Conservation (phyloP, 2,888 invertebrate genomes). For the Yponomeuta cagnagella region DNA sequence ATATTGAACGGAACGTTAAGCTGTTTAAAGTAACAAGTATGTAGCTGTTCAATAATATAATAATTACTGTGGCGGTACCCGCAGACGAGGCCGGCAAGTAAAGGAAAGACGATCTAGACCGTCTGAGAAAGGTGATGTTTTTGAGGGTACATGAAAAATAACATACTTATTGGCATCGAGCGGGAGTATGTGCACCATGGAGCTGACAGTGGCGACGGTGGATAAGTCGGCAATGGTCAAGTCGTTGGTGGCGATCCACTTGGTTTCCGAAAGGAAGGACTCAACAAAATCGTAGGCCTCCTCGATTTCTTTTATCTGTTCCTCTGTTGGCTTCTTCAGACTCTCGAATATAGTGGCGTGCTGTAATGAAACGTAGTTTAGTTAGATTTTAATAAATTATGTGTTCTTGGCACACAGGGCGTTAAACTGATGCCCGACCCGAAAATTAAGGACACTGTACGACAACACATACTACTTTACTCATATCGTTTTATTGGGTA, state of each 20-base stretch:
- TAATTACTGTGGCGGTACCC: no score
- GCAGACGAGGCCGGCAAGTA: no score
- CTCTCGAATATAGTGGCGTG: constrained; percentile 41
- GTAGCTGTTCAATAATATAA: no score
- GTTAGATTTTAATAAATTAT: background rate
- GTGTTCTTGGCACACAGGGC: no score
- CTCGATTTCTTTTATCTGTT: constrained; percentile 43
- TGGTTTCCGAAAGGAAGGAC: constrained; percentile 52
- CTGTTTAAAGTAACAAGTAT: no score
- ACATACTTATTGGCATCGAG: constrained; percentile 37
- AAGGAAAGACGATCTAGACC: no score
- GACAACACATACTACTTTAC: no score
- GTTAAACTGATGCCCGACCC: no score
- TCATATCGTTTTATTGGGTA: no score
- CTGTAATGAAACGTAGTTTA: constrained; percentile 30
- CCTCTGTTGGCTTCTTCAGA: constrained; percentile 40
- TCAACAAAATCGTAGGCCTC: constrained; percentile 66
- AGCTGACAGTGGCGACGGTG: constrained; percentile 43
- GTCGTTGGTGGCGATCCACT: constrained; percentile 67
- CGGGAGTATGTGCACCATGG: constrained; percentile 35
- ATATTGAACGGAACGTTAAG: no score
- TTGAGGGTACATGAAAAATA: no score
- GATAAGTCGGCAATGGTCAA: constrained; percentile 73
- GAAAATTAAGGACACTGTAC: no score
- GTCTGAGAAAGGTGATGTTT: background rate